Evolutionary conservation across 1,140 invertebrate genomes (phyloP).

Genomic region (Stegodyphus mimosarum): DNA sequence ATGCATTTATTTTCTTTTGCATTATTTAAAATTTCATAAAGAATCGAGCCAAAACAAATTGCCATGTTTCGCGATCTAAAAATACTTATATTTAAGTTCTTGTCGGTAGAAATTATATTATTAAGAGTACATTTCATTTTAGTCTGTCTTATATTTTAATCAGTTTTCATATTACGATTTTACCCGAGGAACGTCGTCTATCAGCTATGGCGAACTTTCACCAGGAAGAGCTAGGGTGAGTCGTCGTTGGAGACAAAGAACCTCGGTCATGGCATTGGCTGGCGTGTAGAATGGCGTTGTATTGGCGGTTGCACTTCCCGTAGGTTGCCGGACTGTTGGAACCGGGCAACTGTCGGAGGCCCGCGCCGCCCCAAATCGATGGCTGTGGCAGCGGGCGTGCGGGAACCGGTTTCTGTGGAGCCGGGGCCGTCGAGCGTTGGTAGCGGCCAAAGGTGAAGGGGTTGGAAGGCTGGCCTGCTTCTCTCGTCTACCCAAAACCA

Average conservation of each 20-base stretch:
- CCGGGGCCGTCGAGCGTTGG: constrained; percentile 28
- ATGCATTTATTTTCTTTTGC: too few relatives aligned
- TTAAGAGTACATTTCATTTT: too few relatives aligned
- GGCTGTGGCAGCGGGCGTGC: constrained; percentile 14
- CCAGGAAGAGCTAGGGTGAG: neutral
- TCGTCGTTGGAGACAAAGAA: neutral
- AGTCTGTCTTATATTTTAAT: too few relatives aligned
- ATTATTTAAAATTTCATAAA: too few relatives aligned
- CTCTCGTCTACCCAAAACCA: neutral
- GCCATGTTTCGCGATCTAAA: too few relatives aligned
- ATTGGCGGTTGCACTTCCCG: constrained; percentile 30
- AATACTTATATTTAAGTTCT: too few relatives aligned
- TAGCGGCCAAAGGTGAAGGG: constrained; percentile 6
- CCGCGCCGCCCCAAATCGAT: constrained; percentile 49
- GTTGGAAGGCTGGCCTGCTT: constrained; percentile 4
- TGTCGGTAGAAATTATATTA: too few relatives aligned
- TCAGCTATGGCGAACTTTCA: too few relatives aligned
- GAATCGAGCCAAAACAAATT: too few relatives aligned
- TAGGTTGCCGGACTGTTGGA: constrained; percentile 45
- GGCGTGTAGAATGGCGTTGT: neutral
- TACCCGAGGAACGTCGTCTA: too few relatives aligned
- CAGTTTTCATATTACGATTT: too few relatives aligned
- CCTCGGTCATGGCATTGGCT: constrained; percentile 7
- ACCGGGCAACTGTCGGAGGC: constrained; percentile 31
- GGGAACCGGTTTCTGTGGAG: constrained; percentile 39